Base-by-base conservation (phyloP, 2,113 vertebrate species). In the Terrapene triunguis region DNA sequence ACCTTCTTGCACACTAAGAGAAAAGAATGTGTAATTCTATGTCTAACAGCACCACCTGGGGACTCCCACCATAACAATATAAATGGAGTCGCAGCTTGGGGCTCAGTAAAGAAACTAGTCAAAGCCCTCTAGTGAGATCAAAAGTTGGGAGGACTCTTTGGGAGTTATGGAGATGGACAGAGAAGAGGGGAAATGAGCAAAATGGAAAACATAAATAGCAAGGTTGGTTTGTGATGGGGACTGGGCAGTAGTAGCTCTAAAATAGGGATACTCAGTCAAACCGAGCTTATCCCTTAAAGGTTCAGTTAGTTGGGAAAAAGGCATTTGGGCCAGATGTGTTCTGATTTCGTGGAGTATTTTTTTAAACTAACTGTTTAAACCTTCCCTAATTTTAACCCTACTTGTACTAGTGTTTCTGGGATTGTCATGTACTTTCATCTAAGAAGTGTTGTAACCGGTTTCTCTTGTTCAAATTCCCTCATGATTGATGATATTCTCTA, bases 61-160 rank as follows among this genome's bases (percentile, higher is more conserved):
- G 54, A 72, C 9, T 35, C 38, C 3, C n/a, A 19, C 1, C 13
- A 62, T 78, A 78, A 65, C 47, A 82, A 78, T 79, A 84, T 29
- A 19, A 25, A 42, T 12, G 42, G 7, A 47, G 4, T 2, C 85
- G 22, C 48, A 72, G 6, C 3, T 48, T 82, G 84, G 6, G 38
- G 12, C 42, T 32, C 4, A 2, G 53, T 87, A 21, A 16, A 78
- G 42, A 22, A 53, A n/a, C 21, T 50, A 19, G 10, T 38, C 91
- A 87, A 91, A 95, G 85, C 32, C 27, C 53, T 79, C 53, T 83
- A 59, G 12, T 17, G 59, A 35, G 29, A 69, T 69, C 35, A n/a
- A n/a, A 3, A 83, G 17, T 13, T 69, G 5, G 47, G 3, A 69
- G 19, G 59, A 32, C 13, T 35, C 29, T 69, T 10, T 80, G 8